Evolutionary conservation across 1,140 invertebrate genomes (phyloP), one percentile per base, ranked within the genome.

Genomic region (Acromyrmex charruanus): DNA sequence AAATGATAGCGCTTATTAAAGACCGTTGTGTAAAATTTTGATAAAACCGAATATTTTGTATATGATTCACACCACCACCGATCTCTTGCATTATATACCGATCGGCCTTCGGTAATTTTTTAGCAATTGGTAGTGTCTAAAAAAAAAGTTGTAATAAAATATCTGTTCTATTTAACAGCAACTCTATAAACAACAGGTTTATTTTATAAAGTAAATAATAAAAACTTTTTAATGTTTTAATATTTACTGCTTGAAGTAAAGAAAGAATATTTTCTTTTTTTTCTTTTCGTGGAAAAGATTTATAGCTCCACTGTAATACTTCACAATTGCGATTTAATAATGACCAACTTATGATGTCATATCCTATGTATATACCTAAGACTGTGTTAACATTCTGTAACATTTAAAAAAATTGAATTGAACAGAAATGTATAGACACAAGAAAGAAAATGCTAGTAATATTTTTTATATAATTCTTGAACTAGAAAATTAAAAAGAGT

Each of bases 61-160:
- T 12, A 44, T 14, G 3, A 28, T 31, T 6, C 0, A 16, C 3
- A 2, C 69, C 35, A 49, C 31, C 3, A 59, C 18, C 5, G 4
- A 6, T 21, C 1, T 89, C 85, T 74, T 90, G 85, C 0, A 88
- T 61, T 58, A 90, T 16, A 68, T 87, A 87, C 14, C 10, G 21
- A 74, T 16, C 59, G 28, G 66, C 77, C n/a, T 14, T 6, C 3
- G 88, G 85, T 59, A 90, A 51, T 14, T 21, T 49, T 49, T 14
- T 6, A 16, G 35, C 28, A 58, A 90, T 18, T 51, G 18, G 6
- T 59, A 63, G 9, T 25, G n/a, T 18, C 89, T 90, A 49, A n/a
- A 44, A 72, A 49, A 58, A 80, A 81, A 68, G 12, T 18, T 16
- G 25, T 12, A 2, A 77, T 12, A 39, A 25, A 12, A 58, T 18